Base-by-base conservation (phyloP, 2,113 vertebrate species). In the Neodontobutis hainanensis region DNA sequence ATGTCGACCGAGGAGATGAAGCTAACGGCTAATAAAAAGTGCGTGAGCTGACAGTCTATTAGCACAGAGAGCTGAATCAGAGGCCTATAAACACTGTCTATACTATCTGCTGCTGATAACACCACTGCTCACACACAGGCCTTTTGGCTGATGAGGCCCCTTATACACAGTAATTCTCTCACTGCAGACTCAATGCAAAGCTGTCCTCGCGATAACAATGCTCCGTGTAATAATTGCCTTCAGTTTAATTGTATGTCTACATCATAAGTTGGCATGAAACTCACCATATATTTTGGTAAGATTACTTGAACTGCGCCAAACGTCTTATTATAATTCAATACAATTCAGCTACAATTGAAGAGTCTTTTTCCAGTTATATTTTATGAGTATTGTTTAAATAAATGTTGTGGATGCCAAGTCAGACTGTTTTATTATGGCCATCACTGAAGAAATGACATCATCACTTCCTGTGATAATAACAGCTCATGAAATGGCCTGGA, bases 21-120 rank as follows among this genome's bases (percentile, higher is more conserved):
- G 50, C 61, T 57, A 68, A 50, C 63, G 60, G 75, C 78, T 78
- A 85, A 83, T 82, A 83, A 78, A 85, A 81, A 82, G 78, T 65
- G 67, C 69, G 19, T 52, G 43, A 65, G 42, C 60, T 72, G 80
- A 63, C 75, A 77, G 74, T 81, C 74, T 76, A 85, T 86, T 85
- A 87, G 68, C 61, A 16, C 34, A 78, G 68, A 78, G 2, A 72
- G 79, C 85, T 83, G 81, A 88, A 87, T 88, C 85, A 87, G 85
- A 85, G 4, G 48, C 62, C 76, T 73, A 65, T 75, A 87, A 87
- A 87, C 73, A 80, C 19, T 11, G 51, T 40, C 70, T 75, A 19
- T 68, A 57, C 71, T 65, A 70, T 85, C 75, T 68, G 50, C 64
- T 60, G 68, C 83, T 81, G 86, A 90, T 87, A 87, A 87, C 75